phyloP scores from a whole-genome alignment of 2,113 vertebrate genomes.

The Ailurus styani region DNA sequence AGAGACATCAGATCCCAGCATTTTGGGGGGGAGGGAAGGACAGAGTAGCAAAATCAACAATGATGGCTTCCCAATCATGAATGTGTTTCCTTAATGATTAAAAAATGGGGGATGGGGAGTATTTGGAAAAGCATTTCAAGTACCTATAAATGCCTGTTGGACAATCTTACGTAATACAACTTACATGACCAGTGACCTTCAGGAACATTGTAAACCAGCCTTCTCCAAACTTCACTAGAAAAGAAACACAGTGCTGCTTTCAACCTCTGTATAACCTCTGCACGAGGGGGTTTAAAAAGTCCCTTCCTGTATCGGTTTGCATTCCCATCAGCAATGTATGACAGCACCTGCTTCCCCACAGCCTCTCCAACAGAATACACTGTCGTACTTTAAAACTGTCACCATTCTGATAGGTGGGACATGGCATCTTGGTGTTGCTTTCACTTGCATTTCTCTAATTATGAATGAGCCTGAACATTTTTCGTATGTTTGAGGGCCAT shows the following conservation, averaged over 20 bases:
- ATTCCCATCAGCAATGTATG: background rate
- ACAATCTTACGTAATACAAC: background rate
- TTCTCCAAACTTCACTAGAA: conserved; percentile 18
- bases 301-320: background rate
- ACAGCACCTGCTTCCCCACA: background rate
- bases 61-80: background rate
- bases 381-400: background rate
- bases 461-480: background rate
- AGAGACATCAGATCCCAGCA: background rate
- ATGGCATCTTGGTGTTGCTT: background rate
- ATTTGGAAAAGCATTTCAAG: background rate
- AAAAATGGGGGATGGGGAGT: background rate
- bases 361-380: background rate
- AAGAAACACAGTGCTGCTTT: background rate
- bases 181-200: background rate
- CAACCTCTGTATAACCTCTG: background rate
- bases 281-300: background rate
- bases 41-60: background rate
- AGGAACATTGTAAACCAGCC: background rate
- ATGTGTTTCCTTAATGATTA: background rate
- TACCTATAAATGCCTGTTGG: background rate
- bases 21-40: background rate
- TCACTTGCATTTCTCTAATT: background rate
- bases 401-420: background rate
- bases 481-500: background rate